phyloP scores from a whole-genome alignment of 2,113 vertebrate genomes.

The Pelvicachromis taeniatus region DNA sequence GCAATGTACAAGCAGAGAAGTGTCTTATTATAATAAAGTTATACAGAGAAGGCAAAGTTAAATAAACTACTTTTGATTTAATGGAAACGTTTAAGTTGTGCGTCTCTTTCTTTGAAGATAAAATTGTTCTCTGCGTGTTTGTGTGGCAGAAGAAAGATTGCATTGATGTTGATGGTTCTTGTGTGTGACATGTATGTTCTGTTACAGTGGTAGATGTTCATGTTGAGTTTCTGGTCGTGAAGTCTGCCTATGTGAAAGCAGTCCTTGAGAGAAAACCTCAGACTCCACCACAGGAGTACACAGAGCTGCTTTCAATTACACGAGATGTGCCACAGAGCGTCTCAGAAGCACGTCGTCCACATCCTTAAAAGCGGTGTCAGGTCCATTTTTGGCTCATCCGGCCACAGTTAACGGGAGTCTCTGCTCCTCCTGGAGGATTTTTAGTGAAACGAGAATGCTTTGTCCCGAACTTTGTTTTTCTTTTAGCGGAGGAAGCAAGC shows the following conservation, averaged over 20 bases:
- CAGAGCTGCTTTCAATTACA: neutral
- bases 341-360: neutral
- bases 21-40: slow-evolving; percentile 85
- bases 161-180: neutral
- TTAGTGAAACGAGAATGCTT: neutral
- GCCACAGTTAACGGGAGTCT: neutral
- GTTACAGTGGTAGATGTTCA: neutral
- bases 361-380: neutral
- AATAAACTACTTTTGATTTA: slow-evolving; percentile 85
- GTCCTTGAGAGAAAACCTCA: neutral
- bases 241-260: neutral
- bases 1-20: slow-evolving; percentile 85
- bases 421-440: neutral
- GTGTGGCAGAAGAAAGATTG: neutral
- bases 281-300: neutral
- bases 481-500: neutral
- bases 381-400: neutral
- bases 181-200: neutral
- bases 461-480: neutral
- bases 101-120: slow-evolving; percentile 7
- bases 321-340: neutral
- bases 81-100: slow-evolving; percentile 54
- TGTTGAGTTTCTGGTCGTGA: neutral
- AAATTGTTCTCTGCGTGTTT: neutral
- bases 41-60: slow-evolving; percentile 80